Evolutionary conservation across 2,113 vertebrate genomes (phyloP).

Genomic region (Nothocercus julius): DNA sequence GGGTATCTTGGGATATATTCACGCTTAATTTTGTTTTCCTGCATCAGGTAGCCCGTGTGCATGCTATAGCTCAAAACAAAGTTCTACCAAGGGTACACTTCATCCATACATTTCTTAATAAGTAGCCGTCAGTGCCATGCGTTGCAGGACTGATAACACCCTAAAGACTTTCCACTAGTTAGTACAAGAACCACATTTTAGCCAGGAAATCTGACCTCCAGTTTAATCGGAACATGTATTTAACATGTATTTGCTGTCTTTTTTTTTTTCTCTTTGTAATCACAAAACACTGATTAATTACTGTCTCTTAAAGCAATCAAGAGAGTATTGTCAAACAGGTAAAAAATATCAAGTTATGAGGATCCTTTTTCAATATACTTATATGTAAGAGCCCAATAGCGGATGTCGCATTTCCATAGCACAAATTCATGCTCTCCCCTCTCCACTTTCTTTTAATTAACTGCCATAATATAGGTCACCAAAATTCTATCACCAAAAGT

Average conservation of each 20-base stretch:
- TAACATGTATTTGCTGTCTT: too few relatives aligned
- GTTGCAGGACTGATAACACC: neutral
- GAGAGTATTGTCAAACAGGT: neutral
- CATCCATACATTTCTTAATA: neutral
- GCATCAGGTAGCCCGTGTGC: slow-evolving; percentile 5
- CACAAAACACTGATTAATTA: neutral
- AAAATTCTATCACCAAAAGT: neutral
- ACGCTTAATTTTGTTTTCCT: slow-evolving; percentile 21
- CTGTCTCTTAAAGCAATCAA: neutral
- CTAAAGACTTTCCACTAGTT: neutral
- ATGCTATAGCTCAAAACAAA: neutral
- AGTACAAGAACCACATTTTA: neutral
- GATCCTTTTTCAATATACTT: neutral
- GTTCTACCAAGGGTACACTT: slow-evolving; percentile 29
- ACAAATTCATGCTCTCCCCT: neutral
- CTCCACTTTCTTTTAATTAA: neutral
- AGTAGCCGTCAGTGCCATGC: neutral
- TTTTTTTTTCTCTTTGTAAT: neutral
- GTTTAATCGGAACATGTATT: neutral
- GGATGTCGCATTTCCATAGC: neutral
- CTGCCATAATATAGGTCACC: neutral
- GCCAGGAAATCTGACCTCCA: slow-evolving; percentile 12
- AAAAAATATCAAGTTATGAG: neutral
- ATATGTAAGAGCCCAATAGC: neutral
- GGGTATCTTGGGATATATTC: slow-evolving; percentile 27